Evolutionary conservation across 2,888 invertebrate genomes (phyloP), one percentile per base, ranked within the genome.

Genomic region (Glyphotaelius pellucidus): DNA sequence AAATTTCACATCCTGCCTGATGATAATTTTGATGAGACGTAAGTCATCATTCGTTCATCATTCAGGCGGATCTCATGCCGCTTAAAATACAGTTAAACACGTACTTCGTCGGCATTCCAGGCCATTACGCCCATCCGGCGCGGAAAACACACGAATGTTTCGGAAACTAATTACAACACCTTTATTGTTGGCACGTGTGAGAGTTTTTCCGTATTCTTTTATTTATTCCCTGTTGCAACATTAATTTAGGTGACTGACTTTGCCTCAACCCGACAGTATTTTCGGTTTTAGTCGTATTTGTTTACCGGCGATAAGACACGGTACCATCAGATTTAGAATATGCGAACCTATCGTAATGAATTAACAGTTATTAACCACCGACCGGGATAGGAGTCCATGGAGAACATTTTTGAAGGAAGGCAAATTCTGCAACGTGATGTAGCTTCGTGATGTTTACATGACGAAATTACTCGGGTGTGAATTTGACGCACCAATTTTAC

Each of bases 51-150:
- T 90, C 90, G 30, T 31, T 90, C 84, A 31, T 25, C 83, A 90
- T 90, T n/a, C 35, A 9, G 14, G 25, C 47, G 67, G 52, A 52
- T 84, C 91, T 80, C 90, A 90, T 87, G 91, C 89, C 89, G 89
- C 90, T 93, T 92, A 91, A 93, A 91, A 93, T 87, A 92, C 90
- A 93, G 92, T 93, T 92, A 91, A 93, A 91, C 81, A 90, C 92
- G 85, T 80, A 88, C 91, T 91, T 38, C 47, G 83, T 80, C 35
- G 90, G 92, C 86, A 92, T 93, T 93, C 93, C 92, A 67, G 89
- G 35, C 92, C 92, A 92, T 92, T 92, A 90, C 91, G 85, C 83
- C 92, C 92, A 92, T 92, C 92, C 92, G 88, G 89, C 25, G 12
- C 47, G 25, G 47, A 47, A 42, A 83, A 89, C 32, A 89, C 79